Percentiles rank a stretch among this genome's conserved stretches.
Evolutionary conservation across 2,797 vertebrate species (phyloP).

Genomic region (Micropoecilia bifurca): DNA sequence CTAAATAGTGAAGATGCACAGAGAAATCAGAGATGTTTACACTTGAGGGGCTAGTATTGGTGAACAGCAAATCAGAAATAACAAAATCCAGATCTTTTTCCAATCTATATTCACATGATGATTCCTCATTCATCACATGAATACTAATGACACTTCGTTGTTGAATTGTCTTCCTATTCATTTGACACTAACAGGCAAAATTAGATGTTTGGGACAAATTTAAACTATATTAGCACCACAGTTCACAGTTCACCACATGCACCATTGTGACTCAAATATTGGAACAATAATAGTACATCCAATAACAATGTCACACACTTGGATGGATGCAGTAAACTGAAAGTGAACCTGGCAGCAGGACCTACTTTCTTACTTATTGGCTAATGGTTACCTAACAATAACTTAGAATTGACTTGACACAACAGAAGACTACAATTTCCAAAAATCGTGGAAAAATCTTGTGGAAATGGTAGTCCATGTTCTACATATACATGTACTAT

Average conservation of each 20-base stretch:
- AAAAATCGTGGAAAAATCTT: background rate
- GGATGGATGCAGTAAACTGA: background rate
- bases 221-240: background rate
- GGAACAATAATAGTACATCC: background rate
- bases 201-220: background rate
- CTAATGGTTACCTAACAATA: background rate
- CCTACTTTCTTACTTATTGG: background rate
- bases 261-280: background rate
- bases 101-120: too few species aligned
- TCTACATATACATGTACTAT: background rate
- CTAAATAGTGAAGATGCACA: background rate
- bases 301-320: background rate
- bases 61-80: background rate
- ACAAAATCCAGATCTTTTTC: background rate
- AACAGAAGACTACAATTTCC: background rate
- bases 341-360: background rate
- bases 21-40: background rate
- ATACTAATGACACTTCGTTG: background rate
- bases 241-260: background rate
- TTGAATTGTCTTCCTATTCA: background rate
- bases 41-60: background rate
- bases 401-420: background rate
- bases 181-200: background rate
- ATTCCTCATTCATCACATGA: too few species aligned
- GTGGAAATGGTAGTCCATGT: too few species aligned